Evolutionary conservation across 2,113 vertebrate species (phyloP).

Genomic region (Dendrocopos noguchii): DNA sequence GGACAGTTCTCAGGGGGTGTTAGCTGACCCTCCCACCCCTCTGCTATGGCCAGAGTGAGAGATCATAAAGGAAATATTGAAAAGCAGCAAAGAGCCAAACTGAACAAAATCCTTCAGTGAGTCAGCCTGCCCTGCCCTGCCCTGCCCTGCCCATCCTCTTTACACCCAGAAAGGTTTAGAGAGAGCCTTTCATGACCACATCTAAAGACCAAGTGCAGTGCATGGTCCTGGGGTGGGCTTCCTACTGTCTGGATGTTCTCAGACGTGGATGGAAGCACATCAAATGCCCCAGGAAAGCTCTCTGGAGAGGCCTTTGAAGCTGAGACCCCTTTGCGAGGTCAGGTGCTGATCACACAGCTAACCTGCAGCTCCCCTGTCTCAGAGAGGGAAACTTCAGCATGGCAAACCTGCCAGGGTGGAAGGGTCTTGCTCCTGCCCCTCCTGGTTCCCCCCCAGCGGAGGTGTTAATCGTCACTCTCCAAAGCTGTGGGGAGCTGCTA

Average conservation of each 20-base stretch:
- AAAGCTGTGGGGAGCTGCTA: constrained; percentile 77
- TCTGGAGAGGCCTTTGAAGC: not conserved
- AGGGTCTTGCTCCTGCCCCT: constrained; percentile 12
- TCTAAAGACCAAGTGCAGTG: accelerated
- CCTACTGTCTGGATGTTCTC: not conserved
- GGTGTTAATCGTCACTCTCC: constrained; percentile 82
- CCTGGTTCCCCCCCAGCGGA: constrained; percentile 62
- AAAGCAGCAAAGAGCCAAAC: not conserved
- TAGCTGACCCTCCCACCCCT: not conserved
- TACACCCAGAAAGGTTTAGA: accelerated
- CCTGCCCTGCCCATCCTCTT: accelerated
- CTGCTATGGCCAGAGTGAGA: not conserved
- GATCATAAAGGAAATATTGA: too few species aligned
- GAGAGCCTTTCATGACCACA: accelerated
- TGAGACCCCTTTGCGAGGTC: accelerated
- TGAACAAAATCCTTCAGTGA: not conserved
- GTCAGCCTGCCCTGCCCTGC: accelerated
- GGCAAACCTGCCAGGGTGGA: not conserved
- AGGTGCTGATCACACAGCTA: not conserved
- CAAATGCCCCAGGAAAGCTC: accelerated
- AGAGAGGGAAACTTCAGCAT: not conserved
- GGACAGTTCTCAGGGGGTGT: not conserved
- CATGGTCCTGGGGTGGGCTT: not conserved
- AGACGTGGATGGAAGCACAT: accelerated
- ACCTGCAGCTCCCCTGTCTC: not conserved